phyloP scores from a whole-genome alignment of 2,888 invertebrate species.

The Miltochrista miniata region DNA sequence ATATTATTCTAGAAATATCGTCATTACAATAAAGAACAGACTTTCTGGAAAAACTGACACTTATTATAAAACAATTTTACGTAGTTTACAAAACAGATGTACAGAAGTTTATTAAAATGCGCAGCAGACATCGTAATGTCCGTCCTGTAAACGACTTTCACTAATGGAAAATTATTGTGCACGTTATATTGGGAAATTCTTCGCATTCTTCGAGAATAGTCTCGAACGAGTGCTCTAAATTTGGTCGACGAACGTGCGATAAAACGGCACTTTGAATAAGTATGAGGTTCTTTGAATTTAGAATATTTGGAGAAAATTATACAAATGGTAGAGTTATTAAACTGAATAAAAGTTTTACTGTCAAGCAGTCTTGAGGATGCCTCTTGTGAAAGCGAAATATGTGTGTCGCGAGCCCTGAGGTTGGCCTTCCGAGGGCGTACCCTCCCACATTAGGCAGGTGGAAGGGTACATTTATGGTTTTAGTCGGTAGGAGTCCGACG shows the following conservation, averaged over 20 bases:
- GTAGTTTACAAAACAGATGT: slow-evolving; percentile 3
- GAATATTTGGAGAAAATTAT: slow-evolving; percentile 9
- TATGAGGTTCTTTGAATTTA: slow-evolving; percentile 6
- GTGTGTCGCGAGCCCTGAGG: too few species aligned
- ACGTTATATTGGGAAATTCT: slow-evolving; percentile 53
- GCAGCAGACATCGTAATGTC: slow-evolving; percentile 15
- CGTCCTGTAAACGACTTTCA: slow-evolving; percentile 13
- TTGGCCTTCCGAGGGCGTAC: too few species aligned
- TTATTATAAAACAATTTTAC: slow-evolving; percentile 9
- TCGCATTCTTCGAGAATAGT: slow-evolving; percentile 39
- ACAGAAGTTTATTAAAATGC: slow-evolving; percentile 36
- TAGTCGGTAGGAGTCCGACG: too few species aligned
- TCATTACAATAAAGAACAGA: too few species aligned
- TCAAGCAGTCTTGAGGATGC: too few species aligned
- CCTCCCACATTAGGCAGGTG: too few species aligned
- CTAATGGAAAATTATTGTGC: slow-evolving; percentile 53
- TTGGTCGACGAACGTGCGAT: slow-evolving; percentile 25
- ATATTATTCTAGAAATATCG: too few species aligned
- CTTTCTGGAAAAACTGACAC: too few species aligned
- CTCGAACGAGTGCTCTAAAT: slow-evolving; percentile 30
- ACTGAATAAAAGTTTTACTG: not conserved
- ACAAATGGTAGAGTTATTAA: slow-evolving; percentile 1
- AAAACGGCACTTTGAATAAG: slow-evolving; percentile 20
- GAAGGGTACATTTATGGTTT: too few species aligned
- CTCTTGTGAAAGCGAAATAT: too few species aligned